Evolutionary conservation across 2,113 vertebrate species (phyloP).

Genomic region (Verasper variegatus): DNA sequence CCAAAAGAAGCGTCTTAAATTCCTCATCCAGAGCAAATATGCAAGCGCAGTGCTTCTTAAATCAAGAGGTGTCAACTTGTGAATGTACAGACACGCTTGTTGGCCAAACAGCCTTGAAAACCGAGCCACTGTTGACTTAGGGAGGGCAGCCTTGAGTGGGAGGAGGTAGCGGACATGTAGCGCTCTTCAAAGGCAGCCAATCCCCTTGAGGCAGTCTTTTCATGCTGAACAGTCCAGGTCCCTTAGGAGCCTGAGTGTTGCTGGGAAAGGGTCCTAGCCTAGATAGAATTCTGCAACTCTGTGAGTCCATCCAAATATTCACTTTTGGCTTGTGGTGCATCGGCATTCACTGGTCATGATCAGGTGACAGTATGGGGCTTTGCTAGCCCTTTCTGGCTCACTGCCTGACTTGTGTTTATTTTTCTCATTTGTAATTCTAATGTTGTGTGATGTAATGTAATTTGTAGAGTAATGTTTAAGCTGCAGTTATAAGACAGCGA

Average conservation of each 20-base stretch:
- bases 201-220: slow-evolving; percentile 69
- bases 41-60: slow-evolving; percentile 51
- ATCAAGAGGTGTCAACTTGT: slow-evolving; percentile 71
- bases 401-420: background rate
- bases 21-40: slow-evolving; percentile 58
- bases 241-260: slow-evolving; percentile 73
- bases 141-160: slow-evolving; percentile 62
- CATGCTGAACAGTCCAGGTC: slow-evolving; percentile 62
- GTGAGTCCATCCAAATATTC: slow-evolving; percentile 34
- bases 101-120: slow-evolving; percentile 75
- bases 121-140: slow-evolving; percentile 72
- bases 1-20: slow-evolving; percentile 61
- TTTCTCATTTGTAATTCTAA: background rate
- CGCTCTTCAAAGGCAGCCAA: slow-evolving; percentile 58
- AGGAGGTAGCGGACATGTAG: slow-evolving; percentile 56
- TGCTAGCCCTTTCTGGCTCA: background rate
- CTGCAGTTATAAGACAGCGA: background rate
- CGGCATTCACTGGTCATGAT: slow-evolving; percentile 14
- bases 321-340: slow-evolving; percentile 22
- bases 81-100: slow-evolving; percentile 74
- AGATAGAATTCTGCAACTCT: slow-evolving; percentile 35
- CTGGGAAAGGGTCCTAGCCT: slow-evolving; percentile 67
- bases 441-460: too few species aligned
- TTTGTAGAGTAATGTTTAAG: background rate
- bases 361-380: slow-evolving; percentile 4